Evolutionary conservation across 1,140 invertebrate species (phyloP).

Genomic region (Chionoecetes opilio): DNA sequence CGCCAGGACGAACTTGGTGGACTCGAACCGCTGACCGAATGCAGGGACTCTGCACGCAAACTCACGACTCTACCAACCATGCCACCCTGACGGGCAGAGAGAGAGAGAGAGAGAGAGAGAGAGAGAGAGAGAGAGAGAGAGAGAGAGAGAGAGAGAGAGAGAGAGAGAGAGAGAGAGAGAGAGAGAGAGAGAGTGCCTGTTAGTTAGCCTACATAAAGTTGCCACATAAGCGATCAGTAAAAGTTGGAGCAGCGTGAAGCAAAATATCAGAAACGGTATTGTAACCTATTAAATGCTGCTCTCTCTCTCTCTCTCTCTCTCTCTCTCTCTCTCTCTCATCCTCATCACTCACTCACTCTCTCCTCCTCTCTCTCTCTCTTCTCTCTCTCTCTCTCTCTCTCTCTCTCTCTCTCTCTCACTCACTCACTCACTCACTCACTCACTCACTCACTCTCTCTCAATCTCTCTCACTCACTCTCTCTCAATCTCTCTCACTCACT

Average conservation of each 20-base stretch:
- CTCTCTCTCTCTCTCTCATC: background rate
- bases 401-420: background rate
- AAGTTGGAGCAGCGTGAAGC: too few relatives aligned
- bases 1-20: too few relatives aligned
- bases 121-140: conserved; percentile 31
- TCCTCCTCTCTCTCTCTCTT: background rate
- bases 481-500: background rate
- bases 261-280: too few relatives aligned
- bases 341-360: background rate
- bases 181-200: conserved; percentile 10
- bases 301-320: background rate
- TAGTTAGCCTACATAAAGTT: too few relatives aligned
- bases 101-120: too few relatives aligned
- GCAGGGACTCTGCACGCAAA: too few relatives aligned
- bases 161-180: conserved; percentile 42
- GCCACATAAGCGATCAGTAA: too few relatives aligned
- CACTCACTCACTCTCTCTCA: background rate
- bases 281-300: background rate
- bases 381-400: background rate
- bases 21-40: too few relatives aligned
- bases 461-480: background rate
- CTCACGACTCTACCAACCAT: too few relatives aligned
- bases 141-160: conserved; percentile 42
- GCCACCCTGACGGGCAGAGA: too few relatives aligned
- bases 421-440: conserved; percentile 23